These are phyloP conservation scores for Silurus meridionalis DNA, from an alignment of 2,113 vertebrate species.

Conservation along the genomic window DNA sequence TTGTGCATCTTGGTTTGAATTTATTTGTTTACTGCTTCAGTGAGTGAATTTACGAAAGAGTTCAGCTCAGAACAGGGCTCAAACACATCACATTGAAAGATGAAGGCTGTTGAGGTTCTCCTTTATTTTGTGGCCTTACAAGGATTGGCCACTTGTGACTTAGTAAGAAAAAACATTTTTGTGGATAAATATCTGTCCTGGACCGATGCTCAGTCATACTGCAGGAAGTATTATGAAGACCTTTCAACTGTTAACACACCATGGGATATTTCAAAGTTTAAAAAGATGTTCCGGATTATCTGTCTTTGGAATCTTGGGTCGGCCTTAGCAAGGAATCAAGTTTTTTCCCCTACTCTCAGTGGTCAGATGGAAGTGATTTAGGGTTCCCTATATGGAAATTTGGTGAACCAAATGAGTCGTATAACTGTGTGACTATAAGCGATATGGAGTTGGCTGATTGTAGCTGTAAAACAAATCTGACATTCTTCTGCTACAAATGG, in stretches of 20 bases:
- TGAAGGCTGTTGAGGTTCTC: background rate
- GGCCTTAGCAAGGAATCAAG: background rate
- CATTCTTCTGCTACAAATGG: slow-evolving; percentile 17
- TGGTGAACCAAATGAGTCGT: background rate
- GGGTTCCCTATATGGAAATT: background rate
- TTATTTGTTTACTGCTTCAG: background rate
- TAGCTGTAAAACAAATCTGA: background rate
- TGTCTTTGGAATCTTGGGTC: background rate
- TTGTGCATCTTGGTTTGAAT: slow-evolving; percentile 1
- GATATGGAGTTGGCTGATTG: background rate
- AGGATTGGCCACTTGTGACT: background rate
- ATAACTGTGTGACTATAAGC: background rate
- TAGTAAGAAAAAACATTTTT: background rate
- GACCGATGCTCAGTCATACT: background rate
- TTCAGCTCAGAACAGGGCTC: background rate
- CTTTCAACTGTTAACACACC: background rate
- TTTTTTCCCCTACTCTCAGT: background rate
- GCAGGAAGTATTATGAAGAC: background rate
- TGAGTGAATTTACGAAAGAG: background rate
- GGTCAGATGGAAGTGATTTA: background rate
- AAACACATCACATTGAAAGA: background rate
- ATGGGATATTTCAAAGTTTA: background rate
- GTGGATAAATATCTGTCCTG: background rate
- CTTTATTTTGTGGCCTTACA: background rate
- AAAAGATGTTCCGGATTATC: background rate